These are phyloP conservation scores for Mormyrops attenuatus DNA, from an alignment of 2,797 vertebrate genomes.

Conservation along the genomic window DNA sequence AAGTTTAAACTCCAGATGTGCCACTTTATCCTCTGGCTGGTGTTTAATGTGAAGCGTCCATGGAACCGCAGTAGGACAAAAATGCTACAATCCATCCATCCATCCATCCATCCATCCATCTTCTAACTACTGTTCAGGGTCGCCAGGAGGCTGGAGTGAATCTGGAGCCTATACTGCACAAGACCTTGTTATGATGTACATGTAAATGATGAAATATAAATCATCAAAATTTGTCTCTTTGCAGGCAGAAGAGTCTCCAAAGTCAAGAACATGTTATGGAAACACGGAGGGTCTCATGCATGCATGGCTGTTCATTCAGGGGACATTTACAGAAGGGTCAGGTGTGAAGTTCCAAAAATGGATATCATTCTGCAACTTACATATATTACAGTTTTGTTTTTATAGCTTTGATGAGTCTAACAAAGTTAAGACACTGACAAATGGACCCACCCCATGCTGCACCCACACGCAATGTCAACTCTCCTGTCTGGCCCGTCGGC, in stretches of 20 bases:
- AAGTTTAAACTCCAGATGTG: background rate
- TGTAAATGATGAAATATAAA: background rate
- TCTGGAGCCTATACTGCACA: background rate
- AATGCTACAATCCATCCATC: background rate
- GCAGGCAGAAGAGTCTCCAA: background rate
- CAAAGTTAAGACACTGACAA: background rate
- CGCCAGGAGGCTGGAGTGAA: background rate
- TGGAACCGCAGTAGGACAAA: background rate
- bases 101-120: background rate
- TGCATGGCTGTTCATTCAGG: background rate
- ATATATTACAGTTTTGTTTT: too few relatives aligned
- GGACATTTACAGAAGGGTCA: background rate
- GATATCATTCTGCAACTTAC: background rate
- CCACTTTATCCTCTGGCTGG: background rate
- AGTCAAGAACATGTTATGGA: background rate
- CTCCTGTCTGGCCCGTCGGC: background rate
- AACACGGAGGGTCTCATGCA: background rate
- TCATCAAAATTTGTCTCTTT: background rate
- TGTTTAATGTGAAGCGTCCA: background rate
- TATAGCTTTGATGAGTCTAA: too few relatives aligned
- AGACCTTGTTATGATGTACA: background rate
- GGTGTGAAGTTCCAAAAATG: background rate
- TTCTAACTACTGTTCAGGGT: background rate
- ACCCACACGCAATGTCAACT: background rate
- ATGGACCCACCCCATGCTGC: background rate